A percentile compares a stretch with the other conserved stretches of the same genome.
Evolutionary conservation across 2,113 vertebrate genomes (phyloP).

Genomic region (Malurus melanocephalus): DNA sequence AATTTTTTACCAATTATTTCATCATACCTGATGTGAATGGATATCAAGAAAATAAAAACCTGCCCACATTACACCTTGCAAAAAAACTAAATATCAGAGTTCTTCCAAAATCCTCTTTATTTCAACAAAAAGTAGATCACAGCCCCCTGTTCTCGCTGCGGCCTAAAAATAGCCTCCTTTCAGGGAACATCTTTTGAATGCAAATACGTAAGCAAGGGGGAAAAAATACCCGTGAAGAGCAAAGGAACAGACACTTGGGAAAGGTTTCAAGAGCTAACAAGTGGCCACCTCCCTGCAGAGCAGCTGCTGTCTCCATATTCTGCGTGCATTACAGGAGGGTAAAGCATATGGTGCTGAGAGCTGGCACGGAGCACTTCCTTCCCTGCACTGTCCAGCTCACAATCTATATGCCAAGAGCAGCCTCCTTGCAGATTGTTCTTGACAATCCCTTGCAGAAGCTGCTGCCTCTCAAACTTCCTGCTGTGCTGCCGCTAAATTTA

Average conservation of each 20-base stretch:
- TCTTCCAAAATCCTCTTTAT: background rate
- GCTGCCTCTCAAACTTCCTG: slow-evolving; percentile 1
- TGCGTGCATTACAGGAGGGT: slow-evolving; percentile 50
- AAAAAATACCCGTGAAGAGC: background rate
- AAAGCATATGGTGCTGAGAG: slow-evolving; percentile 71
- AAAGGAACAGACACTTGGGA: slow-evolving; percentile 28
- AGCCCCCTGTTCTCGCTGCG: background rate
- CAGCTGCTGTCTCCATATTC: slow-evolving; percentile 77
- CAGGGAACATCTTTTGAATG: slow-evolving; percentile 15
- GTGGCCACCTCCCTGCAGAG: slow-evolving; percentile 57
- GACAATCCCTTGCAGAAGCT: slow-evolving; percentile 63
- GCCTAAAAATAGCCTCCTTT: slow-evolving; percentile 16
- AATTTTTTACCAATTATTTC: background rate
- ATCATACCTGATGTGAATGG: background rate
- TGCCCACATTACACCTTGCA: background rate
- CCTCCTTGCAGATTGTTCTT: slow-evolving; percentile 38
- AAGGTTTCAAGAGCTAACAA: slow-evolving; percentile 13
- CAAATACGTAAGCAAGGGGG: slow-evolving; percentile 28
- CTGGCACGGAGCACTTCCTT: slow-evolving; percentile 80
- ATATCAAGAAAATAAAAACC: background rate
- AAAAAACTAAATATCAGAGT: background rate
- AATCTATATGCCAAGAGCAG: slow-evolving; percentile 22
- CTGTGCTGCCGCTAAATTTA: slow-evolving; percentile 46
- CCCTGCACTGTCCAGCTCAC: slow-evolving; percentile 19
- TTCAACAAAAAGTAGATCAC: background rate